phyloP scores from a whole-genome alignment of 2,113 vertebrate species.

The Pundamilia nyererei region DNA sequence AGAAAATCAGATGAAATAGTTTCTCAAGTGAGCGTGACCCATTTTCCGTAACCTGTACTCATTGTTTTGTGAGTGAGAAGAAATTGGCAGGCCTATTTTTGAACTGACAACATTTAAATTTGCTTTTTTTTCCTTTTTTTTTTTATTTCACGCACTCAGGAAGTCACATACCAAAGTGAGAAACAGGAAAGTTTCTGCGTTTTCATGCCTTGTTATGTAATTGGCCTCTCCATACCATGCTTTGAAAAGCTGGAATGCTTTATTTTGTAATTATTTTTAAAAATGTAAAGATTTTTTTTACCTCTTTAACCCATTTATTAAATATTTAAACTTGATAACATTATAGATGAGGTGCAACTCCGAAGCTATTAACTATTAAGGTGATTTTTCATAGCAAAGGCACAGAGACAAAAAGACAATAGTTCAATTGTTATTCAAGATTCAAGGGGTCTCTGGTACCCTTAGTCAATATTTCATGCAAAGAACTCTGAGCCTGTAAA shows the following conservation, averaged over 20 bases:
- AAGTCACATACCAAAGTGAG: background rate
- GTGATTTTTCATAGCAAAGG: background rate
- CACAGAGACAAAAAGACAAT: background rate
- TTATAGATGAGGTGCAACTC: background rate
- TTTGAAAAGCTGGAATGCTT: background rate
- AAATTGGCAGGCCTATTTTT: background rate
- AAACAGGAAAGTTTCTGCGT: background rate
- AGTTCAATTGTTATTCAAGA: background rate
- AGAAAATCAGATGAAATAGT: background rate
- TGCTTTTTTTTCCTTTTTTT: background rate
- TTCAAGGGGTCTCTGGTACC: background rate
- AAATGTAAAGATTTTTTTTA: background rate
- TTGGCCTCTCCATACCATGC: background rate
- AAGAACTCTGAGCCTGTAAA: conserved; percentile 11
- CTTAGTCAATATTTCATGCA: conserved; percentile 9
- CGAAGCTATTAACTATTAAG: background rate
- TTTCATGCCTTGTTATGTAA: background rate
- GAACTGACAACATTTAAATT: background rate
- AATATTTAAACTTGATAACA: conserved; percentile 5
- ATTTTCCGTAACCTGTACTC: conserved; percentile 16
- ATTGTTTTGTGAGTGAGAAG: background rate
- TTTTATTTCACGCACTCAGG: background rate
- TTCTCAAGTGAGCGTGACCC: background rate
- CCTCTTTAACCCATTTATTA: background rate
- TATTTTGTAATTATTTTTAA: background rate